Base-by-base conservation (phyloP, 2,888 invertebrate genomes). In the Cryptocephalus moraei region DNA sequence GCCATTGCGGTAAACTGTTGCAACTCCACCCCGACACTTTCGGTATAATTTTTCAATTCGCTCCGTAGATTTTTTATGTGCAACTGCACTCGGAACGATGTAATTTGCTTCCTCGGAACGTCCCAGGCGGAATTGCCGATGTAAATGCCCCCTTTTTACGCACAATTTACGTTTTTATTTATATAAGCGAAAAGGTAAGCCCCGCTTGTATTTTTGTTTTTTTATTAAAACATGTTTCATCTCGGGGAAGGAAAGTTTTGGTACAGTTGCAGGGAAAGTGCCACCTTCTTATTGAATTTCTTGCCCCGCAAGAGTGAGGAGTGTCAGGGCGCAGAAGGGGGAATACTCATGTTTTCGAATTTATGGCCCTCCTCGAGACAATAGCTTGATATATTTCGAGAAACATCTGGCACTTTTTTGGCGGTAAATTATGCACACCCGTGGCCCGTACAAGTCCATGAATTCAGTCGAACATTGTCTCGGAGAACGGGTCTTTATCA, bases 81-180 rank as follows among this genome's bases (percentile, higher is more conserved):
- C 50, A 53, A 53, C 56, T 59, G 55, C 57, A 55, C 55, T 54
- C 51, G 51, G 34, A 52, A 47, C 54, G 55, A 52, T 50, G 58
- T 58, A 61, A 63, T 60, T 60, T 57, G 54, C 53, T 53, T 57
- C 54, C 50, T 53, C 43, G 47, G 48, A 52, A 53, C 49, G 51
- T 54, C 46, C 52, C 50, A 45, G 50, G 48, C 52, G 51, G 54
- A 63, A 65, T 62, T 63, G 62, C 56, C 61, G 59, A 57, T 57
- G 57, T 56, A 58, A 62, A 59, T 59, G 57, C 54, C 53, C 53
- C 52, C 12, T 41, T 54, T 60, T 62, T 57, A 63, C 64, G 63
- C 64, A 62, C 64, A 64, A 64, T 64, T 66, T 64, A 61, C 60
- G 57, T 58, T 61, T 62, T 63, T 64, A 62, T 65, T 64, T 61